These are phyloP conservation scores for Heliconius nattereri DNA, from an alignment of 1,140 invertebrate genomes.

Conservation along the genomic window DNA sequence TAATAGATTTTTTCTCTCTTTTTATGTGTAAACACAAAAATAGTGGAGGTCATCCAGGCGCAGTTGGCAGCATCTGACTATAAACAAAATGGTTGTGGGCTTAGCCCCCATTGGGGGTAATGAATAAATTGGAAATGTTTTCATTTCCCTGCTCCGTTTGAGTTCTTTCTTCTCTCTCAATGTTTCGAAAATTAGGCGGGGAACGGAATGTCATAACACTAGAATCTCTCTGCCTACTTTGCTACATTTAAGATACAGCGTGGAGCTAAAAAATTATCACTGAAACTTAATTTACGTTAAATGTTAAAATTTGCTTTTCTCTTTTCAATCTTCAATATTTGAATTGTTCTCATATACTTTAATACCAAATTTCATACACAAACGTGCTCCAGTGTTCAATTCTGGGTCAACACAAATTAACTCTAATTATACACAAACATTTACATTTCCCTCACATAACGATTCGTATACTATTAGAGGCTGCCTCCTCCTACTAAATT, in stretches of 20 bases:
- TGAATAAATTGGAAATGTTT: no score
- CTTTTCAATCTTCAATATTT: not conserved
- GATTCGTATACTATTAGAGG: not conserved
- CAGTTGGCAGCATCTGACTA: no score
- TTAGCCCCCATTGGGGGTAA: no score
- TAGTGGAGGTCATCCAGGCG: no score
- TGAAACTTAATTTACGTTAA: not conserved
- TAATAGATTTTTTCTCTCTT: no score
- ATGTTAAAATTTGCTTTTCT: not conserved
- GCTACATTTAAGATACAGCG: not conserved
- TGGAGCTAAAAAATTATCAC: not conserved
- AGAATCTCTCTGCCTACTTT: no score
- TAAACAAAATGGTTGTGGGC: no score
- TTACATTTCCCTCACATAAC: not conserved
- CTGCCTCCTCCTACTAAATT: not conserved
- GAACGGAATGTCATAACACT: no score
- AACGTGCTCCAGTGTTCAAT: not conserved
- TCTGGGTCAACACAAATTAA: constrained; percentile 9
- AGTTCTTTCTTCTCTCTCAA: no score
- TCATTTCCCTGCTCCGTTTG: no score
- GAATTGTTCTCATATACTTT: not conserved
- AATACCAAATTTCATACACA: not conserved
- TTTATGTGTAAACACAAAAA: no score
- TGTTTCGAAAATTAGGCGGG: no score
- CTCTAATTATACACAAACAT: constrained; percentile 9